Conservation (phyloP, 2,888 invertebrate genomes). For the Yponomeuta plumbellus region DNA sequence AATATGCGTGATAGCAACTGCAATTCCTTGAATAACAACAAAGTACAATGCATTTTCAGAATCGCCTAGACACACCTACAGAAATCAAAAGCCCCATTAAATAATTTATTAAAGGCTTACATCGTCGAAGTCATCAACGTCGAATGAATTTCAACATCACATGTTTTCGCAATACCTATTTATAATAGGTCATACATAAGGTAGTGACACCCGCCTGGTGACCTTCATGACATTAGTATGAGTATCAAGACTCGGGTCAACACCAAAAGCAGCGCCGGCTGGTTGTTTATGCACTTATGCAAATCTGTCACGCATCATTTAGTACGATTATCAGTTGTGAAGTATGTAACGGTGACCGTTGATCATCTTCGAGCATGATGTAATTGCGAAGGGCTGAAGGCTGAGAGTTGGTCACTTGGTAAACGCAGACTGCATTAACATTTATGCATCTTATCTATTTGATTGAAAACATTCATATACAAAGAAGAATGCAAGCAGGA, state of each 20-base stretch:
- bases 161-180: no score
- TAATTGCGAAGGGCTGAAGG: neutral
- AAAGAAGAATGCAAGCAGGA: no score
- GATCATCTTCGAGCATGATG: constrained; percentile 1
- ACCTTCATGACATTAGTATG: neutral
- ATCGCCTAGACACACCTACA: neutral
- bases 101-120: no score
- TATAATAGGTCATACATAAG: no score
- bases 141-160: no score
- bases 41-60: neutral
- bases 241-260: neutral
- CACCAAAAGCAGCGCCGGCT: neutral
- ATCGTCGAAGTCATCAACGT: no score
- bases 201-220: neutral
- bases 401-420: neutral
- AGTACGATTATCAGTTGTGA: neutral
- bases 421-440: neutral
- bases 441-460: neutral
- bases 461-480: no score
- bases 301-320: constrained; percentile 1
- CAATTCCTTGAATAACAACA: neutral
- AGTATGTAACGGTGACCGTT: neutral
- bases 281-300: neutral
- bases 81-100: neutral
- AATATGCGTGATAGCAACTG: neutral